These are phyloP conservation scores for Phragmatobia fuliginosa DNA, from an alignment of 2,888 invertebrate species.

Conservation along the genomic window DNA sequence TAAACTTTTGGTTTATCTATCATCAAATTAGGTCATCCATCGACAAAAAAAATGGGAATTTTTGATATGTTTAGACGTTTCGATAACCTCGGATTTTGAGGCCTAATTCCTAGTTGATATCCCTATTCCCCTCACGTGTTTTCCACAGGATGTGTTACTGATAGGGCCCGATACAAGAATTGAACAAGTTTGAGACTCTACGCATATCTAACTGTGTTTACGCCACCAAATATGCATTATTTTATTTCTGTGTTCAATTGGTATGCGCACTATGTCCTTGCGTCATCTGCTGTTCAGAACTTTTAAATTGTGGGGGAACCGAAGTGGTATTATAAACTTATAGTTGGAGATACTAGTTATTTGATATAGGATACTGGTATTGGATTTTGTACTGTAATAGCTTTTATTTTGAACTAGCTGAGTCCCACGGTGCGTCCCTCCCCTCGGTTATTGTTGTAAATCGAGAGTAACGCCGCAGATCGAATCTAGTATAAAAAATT, in stretches of 20 bases:
- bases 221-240: slow-evolving; percentile 75
- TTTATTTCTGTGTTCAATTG: slow-evolving; percentile 74
- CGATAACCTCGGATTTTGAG: slow-evolving; percentile 30
- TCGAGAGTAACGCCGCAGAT: no score
- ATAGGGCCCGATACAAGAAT: slow-evolving; percentile 69
- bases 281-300: slow-evolving; percentile 79
- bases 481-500: no score
- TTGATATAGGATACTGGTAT: slow-evolving; percentile 50
- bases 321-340: slow-evolving; percentile 58
- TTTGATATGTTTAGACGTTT: not conserved
- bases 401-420: slow-evolving; percentile 25
- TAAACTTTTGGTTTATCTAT: no score
- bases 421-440: no score
- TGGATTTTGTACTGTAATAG: slow-evolving; percentile 28
- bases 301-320: slow-evolving; percentile 75
- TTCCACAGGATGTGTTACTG: slow-evolving; percentile 78
- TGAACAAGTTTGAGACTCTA: slow-evolving; percentile 61
- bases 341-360: slow-evolving; percentile 44
- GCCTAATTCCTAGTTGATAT: slow-evolving; percentile 38
- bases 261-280: slow-evolving; percentile 75
- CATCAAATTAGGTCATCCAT: no score
- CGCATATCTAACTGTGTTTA: slow-evolving; percentile 69
- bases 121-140: slow-evolving; percentile 77
- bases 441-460: no score
- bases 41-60: no score